Evolutionary conservation across 1,140 invertebrate species (phyloP), one percentile per base, ranked within the genome.

Genomic region (Sycophaga agraensis): DNA sequence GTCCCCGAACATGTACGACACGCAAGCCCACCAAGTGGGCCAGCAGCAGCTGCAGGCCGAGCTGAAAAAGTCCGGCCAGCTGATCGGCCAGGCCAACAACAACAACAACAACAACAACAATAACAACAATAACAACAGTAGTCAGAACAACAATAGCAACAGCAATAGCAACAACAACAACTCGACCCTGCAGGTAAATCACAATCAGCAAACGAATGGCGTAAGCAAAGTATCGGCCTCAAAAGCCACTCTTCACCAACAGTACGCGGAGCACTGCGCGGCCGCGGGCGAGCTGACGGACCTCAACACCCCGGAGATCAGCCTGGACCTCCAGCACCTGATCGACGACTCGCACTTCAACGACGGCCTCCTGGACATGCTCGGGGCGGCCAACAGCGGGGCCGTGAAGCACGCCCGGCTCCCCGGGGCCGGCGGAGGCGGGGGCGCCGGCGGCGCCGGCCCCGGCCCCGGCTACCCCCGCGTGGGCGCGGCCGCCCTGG

Each of bases 231-330:
- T 80, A 12, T 76, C 79, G 6, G 79, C 73, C 8, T 80, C 78
- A 63, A 81, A 81, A 59, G 79, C 79, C 19, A 76, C 63, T 54
- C 78, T 87, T 65, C 77, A 86, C 66, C 86, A 84, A 66, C 87
- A 84, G 59, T 90, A 89, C 75, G 83, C 85, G 14, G 86, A 89
- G 21, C 86, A 84, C 46, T 80, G 77, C 51, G 79, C 79, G 1
- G 73, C 73, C 0, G 76, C 77, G 34, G 82, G 87, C 31, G 92
- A 95, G 69, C 82, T 94, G 48, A 89, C 91, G 66, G 92, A 95
- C 71, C 83, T 96, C 60, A 93, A 91, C 74, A 91, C 89, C 16
- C 91, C 92, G 43, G 93, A 95, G 77, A 94, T 96, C 71, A 91
- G 90, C 31, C 78, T 96, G 61, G 92, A 96, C 70, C 82, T 96